A percentile compares a stretch with the other conserved stretches of the same genome.
Evolutionary conservation across 2,888 invertebrate genomes (phyloP).

Genomic region (Leucozona laternaria): DNA sequence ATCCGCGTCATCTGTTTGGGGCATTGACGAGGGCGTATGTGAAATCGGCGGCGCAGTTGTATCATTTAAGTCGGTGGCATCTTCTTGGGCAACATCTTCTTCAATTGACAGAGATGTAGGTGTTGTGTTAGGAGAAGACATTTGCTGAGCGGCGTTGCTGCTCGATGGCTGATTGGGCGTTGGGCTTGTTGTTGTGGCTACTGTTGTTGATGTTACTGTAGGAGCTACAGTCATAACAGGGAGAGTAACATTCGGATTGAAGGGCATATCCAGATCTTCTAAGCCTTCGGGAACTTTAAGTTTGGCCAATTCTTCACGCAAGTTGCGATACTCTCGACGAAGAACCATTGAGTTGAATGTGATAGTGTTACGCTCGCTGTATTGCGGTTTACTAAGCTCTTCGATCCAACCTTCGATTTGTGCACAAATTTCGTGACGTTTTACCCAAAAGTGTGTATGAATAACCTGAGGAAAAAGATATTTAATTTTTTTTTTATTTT

Average conservation of each 20-base stretch:
- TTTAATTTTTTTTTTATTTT: not conserved
- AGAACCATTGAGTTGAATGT: slow-evolving; percentile 90
- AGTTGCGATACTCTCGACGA: slow-evolving; percentile 91
- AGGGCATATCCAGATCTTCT: slow-evolving; percentile 88
- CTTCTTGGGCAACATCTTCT: slow-evolving; percentile 35
- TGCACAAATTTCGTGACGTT: slow-evolving; percentile 93
- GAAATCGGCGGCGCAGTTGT: slow-evolving; percentile 41
- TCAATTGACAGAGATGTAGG: slow-evolving; percentile 53
- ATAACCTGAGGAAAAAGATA: slow-evolving; percentile 87
- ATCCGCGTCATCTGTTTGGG: slow-evolving; percentile 40
- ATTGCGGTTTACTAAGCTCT: slow-evolving; percentile 92
- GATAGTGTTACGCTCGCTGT: slow-evolving; percentile 90
- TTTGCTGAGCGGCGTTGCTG: slow-evolving; percentile 53
- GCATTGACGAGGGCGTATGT: slow-evolving; percentile 50
- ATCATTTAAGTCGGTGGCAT: slow-evolving; percentile 57
- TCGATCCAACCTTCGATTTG: slow-evolving; percentile 96
- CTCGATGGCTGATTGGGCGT: slow-evolving; percentile 59
- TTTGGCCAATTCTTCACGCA: slow-evolving; percentile 94
- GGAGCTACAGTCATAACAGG: slow-evolving; percentile 75
- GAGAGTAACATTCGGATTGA: slow-evolving; percentile 82
- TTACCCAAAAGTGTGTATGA: slow-evolving; percentile 97
- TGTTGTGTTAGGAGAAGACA: slow-evolving; percentile 53
- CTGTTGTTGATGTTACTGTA: slow-evolving; percentile 60
- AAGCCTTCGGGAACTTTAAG: slow-evolving; percentile 91
- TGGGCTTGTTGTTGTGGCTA: slow-evolving; percentile 52